These are phyloP conservation scores for Xiphophorus couchianus DNA, from an alignment of 2,113 vertebrate genomes.

Conservation along the genomic window DNA sequence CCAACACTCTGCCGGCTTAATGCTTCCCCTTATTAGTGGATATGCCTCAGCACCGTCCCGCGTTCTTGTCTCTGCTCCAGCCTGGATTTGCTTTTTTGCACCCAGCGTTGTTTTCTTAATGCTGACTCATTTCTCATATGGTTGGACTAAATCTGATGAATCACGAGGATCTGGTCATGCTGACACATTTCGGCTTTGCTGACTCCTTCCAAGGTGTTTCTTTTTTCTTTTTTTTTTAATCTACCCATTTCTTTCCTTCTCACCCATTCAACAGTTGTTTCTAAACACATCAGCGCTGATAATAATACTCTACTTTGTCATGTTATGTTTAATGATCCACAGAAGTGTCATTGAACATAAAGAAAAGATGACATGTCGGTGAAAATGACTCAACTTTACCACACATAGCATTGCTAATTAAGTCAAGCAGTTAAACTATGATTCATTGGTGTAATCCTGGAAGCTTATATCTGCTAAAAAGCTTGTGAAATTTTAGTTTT, in stretches of 20 bases:
- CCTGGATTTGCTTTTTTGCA: conserved; percentile 18
- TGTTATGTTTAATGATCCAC: conserved; percentile 9
- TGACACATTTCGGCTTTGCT: conserved; percentile 12
- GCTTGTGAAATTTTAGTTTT: neutral
- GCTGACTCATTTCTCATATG: conserved; percentile 43
- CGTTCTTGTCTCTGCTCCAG: conserved; percentile 33
- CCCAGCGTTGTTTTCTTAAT: conserved; percentile 21
- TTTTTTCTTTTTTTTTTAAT: conserved; percentile 14
- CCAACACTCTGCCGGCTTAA: conserved; percentile 8
- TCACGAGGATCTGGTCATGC: conserved; percentile 47
- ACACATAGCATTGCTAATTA: neutral
- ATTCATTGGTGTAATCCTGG: neutral
- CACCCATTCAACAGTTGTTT: neutral
- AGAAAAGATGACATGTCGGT: neutral
- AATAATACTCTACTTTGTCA: neutral
- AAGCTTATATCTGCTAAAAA: neutral
- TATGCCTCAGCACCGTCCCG: conserved; percentile 43
- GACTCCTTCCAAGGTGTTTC: conserved; percentile 36
- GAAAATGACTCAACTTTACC: neutral
- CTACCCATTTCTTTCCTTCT: neutral
- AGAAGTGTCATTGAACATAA: conserved; percentile 7
- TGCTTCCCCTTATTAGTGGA: conserved; percentile 40
- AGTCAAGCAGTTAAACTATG: neutral
- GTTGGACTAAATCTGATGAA: conserved; percentile 39
- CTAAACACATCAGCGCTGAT: conserved; percentile 1